A percentile compares a stretch with the other conserved stretches of the same genome.
These are phyloP conservation scores for Aspidiotus destructor DNA, from an alignment of 2,888 invertebrate species.

Conservation along the genomic window DNA sequence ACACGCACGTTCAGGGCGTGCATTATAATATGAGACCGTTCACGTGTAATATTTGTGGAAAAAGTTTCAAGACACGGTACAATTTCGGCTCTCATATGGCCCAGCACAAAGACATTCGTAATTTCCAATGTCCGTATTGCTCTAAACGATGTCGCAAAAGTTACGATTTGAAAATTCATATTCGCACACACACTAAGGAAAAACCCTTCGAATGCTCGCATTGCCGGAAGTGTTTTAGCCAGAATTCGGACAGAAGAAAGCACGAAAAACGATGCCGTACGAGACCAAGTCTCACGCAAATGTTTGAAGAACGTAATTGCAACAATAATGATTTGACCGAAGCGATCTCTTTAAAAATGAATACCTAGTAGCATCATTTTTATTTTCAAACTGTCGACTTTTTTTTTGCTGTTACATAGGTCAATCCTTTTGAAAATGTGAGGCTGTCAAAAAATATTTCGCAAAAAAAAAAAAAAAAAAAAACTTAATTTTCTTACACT, in stretches of 20 bases:
- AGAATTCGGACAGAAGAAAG: slow-evolving; percentile 35
- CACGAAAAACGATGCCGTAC: slow-evolving; percentile 30
- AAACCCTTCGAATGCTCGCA: slow-evolving; percentile 44
- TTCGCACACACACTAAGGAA: slow-evolving; percentile 44
- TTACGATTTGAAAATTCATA: slow-evolving; percentile 43
- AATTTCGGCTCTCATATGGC: slow-evolving; percentile 35
- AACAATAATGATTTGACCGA: no score
- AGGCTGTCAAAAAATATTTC: no score
- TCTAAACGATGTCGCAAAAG: slow-evolving; percentile 36
- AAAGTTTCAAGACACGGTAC: slow-evolving; percentile 35
- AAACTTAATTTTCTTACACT: no score
- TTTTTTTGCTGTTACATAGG: no score
- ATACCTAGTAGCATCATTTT: no score
- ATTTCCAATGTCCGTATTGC: slow-evolving; percentile 37
- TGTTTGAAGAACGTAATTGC: no score
- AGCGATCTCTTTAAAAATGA: no score
- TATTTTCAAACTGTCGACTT: no score
- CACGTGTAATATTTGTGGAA: slow-evolving; percentile 34
- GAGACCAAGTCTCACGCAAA: neutral
- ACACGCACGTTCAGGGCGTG: slow-evolving; percentile 42
- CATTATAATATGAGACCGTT: slow-evolving; percentile 43
- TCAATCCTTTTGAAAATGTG: no score
- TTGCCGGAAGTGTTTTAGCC: slow-evolving; percentile 46
- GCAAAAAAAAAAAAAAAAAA: no score
- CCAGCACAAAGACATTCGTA: slow-evolving; percentile 36